Percentiles rank a stretch among this genome's conserved stretches.
Conservation (phyloP, 2,113 vertebrate genomes). For the Perca schrenkii region DNA sequence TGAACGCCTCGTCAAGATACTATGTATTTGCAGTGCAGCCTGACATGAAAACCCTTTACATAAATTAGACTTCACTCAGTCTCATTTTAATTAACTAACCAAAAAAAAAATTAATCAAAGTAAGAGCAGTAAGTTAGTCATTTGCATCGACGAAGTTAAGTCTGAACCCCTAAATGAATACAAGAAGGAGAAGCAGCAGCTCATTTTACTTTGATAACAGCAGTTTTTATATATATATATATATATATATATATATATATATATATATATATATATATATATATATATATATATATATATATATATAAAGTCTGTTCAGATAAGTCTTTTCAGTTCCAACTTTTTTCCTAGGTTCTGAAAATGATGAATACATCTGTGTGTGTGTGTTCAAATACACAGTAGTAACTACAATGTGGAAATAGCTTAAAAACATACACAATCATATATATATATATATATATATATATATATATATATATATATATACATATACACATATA, state of each 20-base stretch:
- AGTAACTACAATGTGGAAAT: no score
- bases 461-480: no score
- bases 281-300: not conserved
- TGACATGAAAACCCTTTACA: constrained; percentile 11
- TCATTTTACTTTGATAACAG: constrained; percentile 5
- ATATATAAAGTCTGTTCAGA: not conserved
- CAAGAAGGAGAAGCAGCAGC: not conserved
- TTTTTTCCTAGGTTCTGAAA: not conserved
- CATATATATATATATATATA: no score
- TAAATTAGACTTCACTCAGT: not conserved
- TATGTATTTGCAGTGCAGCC: not conserved
- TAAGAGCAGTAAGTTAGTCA: not conserved
- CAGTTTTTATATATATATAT: no score
- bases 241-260: not conserved
- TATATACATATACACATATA: no score
- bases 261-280: no score
- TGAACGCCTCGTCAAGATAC: not conserved
- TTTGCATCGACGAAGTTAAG: not conserved
- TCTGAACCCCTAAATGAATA: no score
- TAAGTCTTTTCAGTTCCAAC: not conserved
- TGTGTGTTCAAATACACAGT: not conserved
- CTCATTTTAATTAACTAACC: constrained; percentile 1
- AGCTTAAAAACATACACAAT: no score
- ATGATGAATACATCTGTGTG: not conserved
- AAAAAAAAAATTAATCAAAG: constrained; percentile 1